phyloP scores from a whole-genome alignment of 2,113 vertebrate species.

The Corapipo altera region DNA sequence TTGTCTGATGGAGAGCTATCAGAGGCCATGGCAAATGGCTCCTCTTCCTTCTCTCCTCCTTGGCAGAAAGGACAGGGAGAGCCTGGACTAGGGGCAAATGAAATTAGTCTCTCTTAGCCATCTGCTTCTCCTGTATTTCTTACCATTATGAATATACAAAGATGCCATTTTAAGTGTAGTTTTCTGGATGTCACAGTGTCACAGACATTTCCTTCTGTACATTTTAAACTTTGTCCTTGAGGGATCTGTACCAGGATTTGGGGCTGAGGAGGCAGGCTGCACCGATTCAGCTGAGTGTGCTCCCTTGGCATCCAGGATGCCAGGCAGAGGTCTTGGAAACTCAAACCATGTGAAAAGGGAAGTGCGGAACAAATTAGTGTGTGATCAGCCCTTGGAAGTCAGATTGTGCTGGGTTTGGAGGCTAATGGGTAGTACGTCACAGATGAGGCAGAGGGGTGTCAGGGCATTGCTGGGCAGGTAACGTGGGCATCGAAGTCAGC shows the following conservation, averaged over 20 bases:
- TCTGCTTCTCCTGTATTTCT: not conserved
- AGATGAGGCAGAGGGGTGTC: not conserved
- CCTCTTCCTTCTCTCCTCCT: not conserved
- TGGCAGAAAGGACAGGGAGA: not conserved
- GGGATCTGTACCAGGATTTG: not conserved
- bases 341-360: not conserved
- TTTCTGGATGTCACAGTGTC: not conserved
- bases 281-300: not conserved
- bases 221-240: not conserved
- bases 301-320: not conserved
- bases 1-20: not conserved
- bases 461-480: not conserved
- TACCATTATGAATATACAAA: not conserved
- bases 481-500: fast-evolving
- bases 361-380: fast-evolving
- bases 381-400: not conserved
- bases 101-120: not conserved
- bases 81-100: not conserved
- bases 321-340: not conserved
- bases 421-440: not conserved
- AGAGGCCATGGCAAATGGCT: not conserved
- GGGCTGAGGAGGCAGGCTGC: not conserved
- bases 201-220: not conserved
- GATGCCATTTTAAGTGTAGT: not conserved
- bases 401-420: not conserved